These are phyloP conservation scores for Rattus norvegicus DNA, from an alignment of 2,113 vertebrate genomes.

Conservation along the genomic window DNA sequence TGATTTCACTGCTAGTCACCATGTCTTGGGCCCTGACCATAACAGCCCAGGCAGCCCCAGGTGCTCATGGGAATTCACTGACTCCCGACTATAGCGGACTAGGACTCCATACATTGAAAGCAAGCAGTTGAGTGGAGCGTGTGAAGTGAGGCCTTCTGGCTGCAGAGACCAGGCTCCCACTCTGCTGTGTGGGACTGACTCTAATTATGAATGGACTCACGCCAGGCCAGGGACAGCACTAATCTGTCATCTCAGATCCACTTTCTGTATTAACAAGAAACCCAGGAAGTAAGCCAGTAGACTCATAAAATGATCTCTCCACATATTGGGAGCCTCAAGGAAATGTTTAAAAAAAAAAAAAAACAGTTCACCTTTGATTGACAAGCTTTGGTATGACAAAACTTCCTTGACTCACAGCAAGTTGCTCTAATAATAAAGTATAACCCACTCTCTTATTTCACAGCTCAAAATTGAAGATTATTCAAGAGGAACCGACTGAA, in stretches of 20 bases:
- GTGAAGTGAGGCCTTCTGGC: background rate
- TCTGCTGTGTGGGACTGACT: background rate
- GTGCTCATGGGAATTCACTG: background rate
- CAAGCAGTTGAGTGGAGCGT: background rate
- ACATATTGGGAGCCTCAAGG: background rate
- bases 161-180: background rate
- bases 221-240: background rate
- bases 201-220: background rate
- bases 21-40: background rate
- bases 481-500: background rate
- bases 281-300: background rate
- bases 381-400: background rate
- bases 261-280: background rate
- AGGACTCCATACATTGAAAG: background rate
- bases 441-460: constrained; percentile 13
- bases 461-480: background rate
- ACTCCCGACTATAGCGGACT: background rate
- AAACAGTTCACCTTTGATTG: background rate
- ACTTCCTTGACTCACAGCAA: background rate
- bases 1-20: background rate
- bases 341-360: background rate
- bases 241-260: background rate
- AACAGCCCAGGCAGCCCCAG: background rate
- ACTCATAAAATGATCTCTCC: background rate
- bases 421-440: constrained; percentile 39